Conservation (phyloP, 2,797 vertebrate species). For the Pygocentrus nattereri region DNA sequence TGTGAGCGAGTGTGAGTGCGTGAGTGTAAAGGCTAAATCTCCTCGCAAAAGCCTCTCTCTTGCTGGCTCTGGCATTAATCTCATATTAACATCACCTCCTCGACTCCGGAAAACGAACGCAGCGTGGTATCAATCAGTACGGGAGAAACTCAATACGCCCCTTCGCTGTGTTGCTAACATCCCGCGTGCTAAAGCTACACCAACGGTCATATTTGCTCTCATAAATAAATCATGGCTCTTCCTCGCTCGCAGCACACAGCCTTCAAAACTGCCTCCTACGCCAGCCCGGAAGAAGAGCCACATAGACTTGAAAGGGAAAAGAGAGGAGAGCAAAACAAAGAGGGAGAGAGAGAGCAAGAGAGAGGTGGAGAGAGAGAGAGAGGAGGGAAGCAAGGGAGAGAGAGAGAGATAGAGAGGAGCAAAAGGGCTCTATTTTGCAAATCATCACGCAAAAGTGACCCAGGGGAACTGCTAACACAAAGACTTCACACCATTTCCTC, state of each 20-base stretch:
- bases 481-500: background rate
- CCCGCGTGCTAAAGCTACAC: slow-evolving; percentile 45
- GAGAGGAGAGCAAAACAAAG: slow-evolving; percentile 25
- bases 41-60: background rate
- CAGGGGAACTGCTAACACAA: background rate
- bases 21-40: slow-evolving; percentile 22
- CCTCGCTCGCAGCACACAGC: slow-evolving; percentile 54
- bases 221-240: slow-evolving; percentile 69
- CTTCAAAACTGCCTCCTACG: slow-evolving; percentile 52
- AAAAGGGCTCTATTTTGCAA: background rate
- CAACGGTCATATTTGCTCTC: slow-evolving; percentile 64
- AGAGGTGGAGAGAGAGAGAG: background rate
- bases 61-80: background rate
- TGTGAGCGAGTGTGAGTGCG: background rate
- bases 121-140: slow-evolving; percentile 38
- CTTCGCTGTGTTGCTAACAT: slow-evolving; percentile 10
- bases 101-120: slow-evolving; percentile 7
- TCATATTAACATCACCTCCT: slow-evolving; percentile 20
- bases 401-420: background rate
- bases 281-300: slow-evolving; percentile 47
- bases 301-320: slow-evolving; percentile 43
- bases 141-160: slow-evolving; percentile 11
- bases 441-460: background rate
- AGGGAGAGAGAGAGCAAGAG: slow-evolving; percentile 10
- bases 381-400: background rate